Evolutionary conservation across 2,113 vertebrate genomes (phyloP), one percentile per base, ranked within the genome.

Genomic region (Xiphorhynchus elegans): DNA sequence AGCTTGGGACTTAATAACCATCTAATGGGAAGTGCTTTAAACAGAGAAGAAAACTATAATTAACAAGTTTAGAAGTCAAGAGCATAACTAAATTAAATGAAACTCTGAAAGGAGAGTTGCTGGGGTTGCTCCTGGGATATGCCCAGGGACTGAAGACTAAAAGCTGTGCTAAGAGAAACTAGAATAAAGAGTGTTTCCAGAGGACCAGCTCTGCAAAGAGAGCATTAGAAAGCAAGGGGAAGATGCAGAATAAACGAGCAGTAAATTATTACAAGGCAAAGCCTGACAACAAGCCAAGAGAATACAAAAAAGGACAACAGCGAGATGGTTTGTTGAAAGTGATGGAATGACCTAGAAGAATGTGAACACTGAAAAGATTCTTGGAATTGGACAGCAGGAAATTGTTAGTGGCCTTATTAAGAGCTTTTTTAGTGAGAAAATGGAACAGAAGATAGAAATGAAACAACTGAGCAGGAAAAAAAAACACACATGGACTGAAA

Each of bases 271-370:
- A 26, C 40, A 53, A 68, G 60, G 69, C 47, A 91, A 81, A 91
- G 18, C 26, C 53, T 95, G 84, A 82, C 35, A 93, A 76, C 6
- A 73, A 83, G 84, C 81, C 89, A 93, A 84, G 56, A 52, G 39
- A 78, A 87, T 35, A 69, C 44, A 84, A 64, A 85, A 82, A 93
- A 66, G 28, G 53, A 79, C 58, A 82, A 49, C 1, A 13, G 70
- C 50, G 79, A 87, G 63, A 92, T 17, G 11, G 21, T 60, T 89
- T 82, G 35, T 63, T 95, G 39, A 49, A 81, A 92, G 52, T 49
- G 67, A 77, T 85, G 82, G 81, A 91, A 93, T 93, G 93, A 93
- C 90, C 53, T 73, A 94, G 78, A 96, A 95, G 87, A 96, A 87
- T 91, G 87, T 62, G 66, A 95, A 84, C 59, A 29, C 10, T 87